phyloP scores from a whole-genome alignment of 2,113 vertebrate genomes.

The Gorsachius goisagi region DNA sequence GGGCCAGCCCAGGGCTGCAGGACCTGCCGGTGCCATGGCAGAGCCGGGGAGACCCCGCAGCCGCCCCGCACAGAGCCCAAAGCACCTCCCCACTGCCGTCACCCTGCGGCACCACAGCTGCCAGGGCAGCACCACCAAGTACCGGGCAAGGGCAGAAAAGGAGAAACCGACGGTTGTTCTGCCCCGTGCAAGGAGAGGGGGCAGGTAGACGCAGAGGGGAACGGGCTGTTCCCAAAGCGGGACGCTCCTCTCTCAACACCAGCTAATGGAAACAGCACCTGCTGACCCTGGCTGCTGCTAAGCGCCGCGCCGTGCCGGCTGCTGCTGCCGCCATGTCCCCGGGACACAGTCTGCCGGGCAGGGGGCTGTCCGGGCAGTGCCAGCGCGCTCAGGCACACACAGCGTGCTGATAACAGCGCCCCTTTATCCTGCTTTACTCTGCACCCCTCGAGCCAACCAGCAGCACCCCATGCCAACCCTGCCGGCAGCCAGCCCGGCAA shows the following conservation, averaged over 20 bases:
- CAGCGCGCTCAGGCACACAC: neutral
- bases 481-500: neutral
- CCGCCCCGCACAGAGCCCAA: neutral
- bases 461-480: neutral
- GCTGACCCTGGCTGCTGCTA: neutral
- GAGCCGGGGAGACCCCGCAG: neutral
- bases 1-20: neutral
- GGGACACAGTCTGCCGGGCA: neutral
- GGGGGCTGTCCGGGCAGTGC: neutral
- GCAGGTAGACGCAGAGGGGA: neutral
- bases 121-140: neutral
- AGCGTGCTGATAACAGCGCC: neutral
- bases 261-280: neutral
- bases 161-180: accelerated
- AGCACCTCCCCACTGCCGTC: accelerated
- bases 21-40: accelerated
- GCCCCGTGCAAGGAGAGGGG: neutral
- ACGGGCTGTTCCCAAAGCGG: neutral
- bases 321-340: neutral
- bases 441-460: neutral
- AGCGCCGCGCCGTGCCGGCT: neutral
- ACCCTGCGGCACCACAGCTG: accelerated
- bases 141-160: neutral
- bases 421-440: neutral
- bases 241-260: conserved; percentile 20